phyloP scores from a whole-genome alignment of 2,888 invertebrate species.

The Incurvaria masculella region DNA sequence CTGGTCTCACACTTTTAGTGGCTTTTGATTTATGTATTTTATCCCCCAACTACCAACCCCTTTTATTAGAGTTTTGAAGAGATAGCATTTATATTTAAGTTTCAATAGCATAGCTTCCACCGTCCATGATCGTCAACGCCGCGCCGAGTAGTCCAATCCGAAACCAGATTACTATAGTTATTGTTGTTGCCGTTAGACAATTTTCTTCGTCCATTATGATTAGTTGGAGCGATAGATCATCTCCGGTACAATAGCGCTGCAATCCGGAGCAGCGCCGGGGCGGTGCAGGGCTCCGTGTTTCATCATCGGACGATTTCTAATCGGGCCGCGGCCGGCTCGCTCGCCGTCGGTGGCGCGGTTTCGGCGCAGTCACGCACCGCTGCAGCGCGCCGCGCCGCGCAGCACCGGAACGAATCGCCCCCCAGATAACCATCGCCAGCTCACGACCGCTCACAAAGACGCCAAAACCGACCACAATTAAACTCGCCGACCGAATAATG shows the following conservation, averaged over 20 bases:
- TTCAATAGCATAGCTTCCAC: no score
- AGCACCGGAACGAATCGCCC: slow-evolving; percentile 32
- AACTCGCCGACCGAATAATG: background rate
- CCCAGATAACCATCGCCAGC: slow-evolving; percentile 35
- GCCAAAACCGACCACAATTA: background rate
- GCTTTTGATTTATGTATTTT: no score
- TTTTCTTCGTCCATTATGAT: background rate
- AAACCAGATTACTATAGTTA: background rate
- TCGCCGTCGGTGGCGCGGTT: background rate
- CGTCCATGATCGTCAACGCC: no score
- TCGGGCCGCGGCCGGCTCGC: background rate
- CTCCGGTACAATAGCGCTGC: background rate
- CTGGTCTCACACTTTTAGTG: no score
- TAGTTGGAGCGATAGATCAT: background rate
- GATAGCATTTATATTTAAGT: no score
- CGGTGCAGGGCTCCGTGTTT: slow-evolving; percentile 9
- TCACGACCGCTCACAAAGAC: slow-evolving; percentile 18
- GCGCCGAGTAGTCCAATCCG: background rate
- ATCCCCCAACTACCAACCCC: no score
- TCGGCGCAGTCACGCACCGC: background rate
- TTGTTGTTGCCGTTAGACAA: background rate
- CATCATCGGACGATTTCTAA: slow-evolving; percentile 1
- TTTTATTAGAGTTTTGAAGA: no score
- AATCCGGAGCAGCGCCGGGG: slow-evolving; percentile 3
- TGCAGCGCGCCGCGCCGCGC: slow-evolving; percentile 32